Percentiles rank a stretch among this genome's conserved stretches.
Conservation (phyloP, 1,140 invertebrate genomes). For the Drosophila setifemur region DNA sequence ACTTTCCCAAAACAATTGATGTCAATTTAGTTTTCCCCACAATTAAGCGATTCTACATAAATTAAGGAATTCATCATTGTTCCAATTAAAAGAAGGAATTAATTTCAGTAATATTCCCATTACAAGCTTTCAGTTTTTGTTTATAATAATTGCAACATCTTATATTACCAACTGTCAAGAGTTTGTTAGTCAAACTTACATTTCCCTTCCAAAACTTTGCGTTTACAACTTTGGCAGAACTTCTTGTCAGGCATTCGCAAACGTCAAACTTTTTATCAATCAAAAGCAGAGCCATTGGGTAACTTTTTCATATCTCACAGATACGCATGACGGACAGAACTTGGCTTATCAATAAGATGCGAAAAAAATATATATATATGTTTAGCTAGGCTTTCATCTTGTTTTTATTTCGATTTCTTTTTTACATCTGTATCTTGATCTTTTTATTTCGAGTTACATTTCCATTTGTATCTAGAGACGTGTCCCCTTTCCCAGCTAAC, state of each 20-base stretch:
- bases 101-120: too few relatives aligned
- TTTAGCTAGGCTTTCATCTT: conserved; percentile 24
- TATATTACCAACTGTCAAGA: not conserved
- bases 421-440: not conserved
- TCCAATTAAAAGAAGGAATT: too few relatives aligned
- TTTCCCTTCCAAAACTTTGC: conserved; percentile 8
- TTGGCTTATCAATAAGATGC: conserved; percentile 36
- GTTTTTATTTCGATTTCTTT: not conserved
- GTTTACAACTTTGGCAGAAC: conserved; percentile 4
- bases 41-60: too few relatives aligned
- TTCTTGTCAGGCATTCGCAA: conserved; percentile 5
- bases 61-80: too few relatives aligned
- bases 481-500: conserved; percentile 21
- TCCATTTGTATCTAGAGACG: conserved; percentile 16
- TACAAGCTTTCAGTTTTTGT: too few relatives aligned
- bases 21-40: too few relatives aligned
- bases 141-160: not conserved
- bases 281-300: conserved; percentile 17
- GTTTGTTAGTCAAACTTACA: not conserved
- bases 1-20: too few relatives aligned
- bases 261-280: conserved; percentile 38
- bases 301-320: conserved; percentile 21
- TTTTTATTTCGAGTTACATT: conserved; percentile 2
- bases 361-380: too few relatives aligned
- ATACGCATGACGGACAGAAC: not conserved